These are phyloP conservation scores for Esox niger DNA, from an alignment of 2,113 vertebrate species.

Conservation along the genomic window DNA sequence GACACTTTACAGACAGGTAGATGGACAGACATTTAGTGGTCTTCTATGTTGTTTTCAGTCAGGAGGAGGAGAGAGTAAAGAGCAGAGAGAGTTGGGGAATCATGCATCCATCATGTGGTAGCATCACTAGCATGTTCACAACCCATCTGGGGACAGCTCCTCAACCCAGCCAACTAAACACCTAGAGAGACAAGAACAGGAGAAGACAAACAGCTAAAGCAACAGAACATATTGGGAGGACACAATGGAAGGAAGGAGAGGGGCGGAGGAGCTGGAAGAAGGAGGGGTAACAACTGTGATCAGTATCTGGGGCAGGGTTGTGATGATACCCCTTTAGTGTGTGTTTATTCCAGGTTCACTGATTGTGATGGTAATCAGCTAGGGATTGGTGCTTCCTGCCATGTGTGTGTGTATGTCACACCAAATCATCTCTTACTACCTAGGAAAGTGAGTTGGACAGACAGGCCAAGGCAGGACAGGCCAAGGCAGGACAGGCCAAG, in stretches of 20 bases:
- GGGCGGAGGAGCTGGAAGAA: not conserved
- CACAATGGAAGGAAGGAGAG: no score
- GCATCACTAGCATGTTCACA: constrained; percentile 26
- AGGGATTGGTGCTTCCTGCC: constrained; percentile 12
- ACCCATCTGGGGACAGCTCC: constrained; percentile 34
- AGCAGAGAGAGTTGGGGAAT: constrained; percentile 1
- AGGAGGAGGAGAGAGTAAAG: not conserved
- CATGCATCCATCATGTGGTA: constrained; percentile 17
- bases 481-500: no score
- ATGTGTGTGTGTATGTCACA: constrained; percentile 21
- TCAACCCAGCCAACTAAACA: constrained; percentile 28
- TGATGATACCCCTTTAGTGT: not conserved
- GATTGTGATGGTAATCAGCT: constrained; percentile 40
- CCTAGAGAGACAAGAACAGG: constrained; percentile 61
- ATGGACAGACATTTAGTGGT: constrained; percentile 2
- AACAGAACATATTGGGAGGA: no score
- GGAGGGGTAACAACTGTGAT: no score
- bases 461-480: constrained; percentile 35
- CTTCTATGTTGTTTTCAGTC: constrained; percentile 13
- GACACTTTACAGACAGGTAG: not conserved
- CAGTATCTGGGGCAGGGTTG: not conserved
- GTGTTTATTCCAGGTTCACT: constrained; percentile 5
- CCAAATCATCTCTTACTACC: constrained; percentile 51
- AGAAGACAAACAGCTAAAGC: no score
- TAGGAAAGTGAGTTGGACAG: constrained; percentile 9